A percentile compares a stretch with the other conserved stretches of the same genome.
Conservation (phyloP, 2,797 vertebrate genomes). For the Kryptolebias ocellatus region DNA sequence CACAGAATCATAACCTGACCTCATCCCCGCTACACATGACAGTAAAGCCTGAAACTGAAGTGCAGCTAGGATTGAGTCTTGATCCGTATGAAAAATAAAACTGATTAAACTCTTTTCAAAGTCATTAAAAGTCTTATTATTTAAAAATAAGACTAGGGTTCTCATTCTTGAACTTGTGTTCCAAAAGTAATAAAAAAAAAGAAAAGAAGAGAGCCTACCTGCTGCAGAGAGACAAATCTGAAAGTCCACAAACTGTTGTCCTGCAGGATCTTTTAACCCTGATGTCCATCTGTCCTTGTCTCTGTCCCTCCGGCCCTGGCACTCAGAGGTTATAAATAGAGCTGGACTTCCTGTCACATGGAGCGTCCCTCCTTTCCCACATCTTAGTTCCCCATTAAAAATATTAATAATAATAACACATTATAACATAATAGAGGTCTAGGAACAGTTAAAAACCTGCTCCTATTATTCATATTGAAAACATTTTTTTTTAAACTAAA, state of each 20-base stretch:
- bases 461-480: too few species aligned
- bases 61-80: too few species aligned
- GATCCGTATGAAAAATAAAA: too few species aligned
- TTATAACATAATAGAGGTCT: too few species aligned
- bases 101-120: too few species aligned
- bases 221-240: slow-evolving; percentile 43
- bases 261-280: slow-evolving; percentile 54
- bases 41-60: too few species aligned
- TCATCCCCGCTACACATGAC: too few species aligned
- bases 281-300: slow-evolving; percentile 71
- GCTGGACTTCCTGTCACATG: slow-evolving; percentile 79
- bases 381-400: slow-evolving; percentile 61
- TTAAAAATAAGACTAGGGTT: background rate
- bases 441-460: background rate
- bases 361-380: slow-evolving; percentile 46
- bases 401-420: slow-evolving; percentile 1
- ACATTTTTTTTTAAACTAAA: too few species aligned
- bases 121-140: too few species aligned
- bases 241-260: slow-evolving; percentile 49
- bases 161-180: background rate
- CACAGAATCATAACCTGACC: too few species aligned
- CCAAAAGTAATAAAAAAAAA: background rate
- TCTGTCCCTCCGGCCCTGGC: slow-evolving; percentile 53
- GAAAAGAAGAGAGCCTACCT: slow-evolving; percentile 54
- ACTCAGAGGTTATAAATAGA: slow-evolving; percentile 81